These are phyloP conservation scores for Coelopa pilipes DNA, from an alignment of 2,888 invertebrate genomes.

Conservation along the genomic window DNA sequence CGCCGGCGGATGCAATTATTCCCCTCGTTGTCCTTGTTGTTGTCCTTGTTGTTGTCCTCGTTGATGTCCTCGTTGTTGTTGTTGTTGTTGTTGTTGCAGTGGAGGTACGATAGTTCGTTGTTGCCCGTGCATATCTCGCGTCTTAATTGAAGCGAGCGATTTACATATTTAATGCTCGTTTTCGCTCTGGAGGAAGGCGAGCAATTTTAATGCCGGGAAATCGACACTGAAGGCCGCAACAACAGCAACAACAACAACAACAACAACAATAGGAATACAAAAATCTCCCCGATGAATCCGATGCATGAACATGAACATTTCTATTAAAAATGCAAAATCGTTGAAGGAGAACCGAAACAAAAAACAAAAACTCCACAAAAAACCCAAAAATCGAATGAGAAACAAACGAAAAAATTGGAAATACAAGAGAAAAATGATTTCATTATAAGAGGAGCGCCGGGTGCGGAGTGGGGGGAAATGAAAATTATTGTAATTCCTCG, in stretches of 20 bases:
- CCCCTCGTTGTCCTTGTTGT: too few species aligned
- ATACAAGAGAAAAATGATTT: too few species aligned
- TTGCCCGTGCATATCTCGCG: not conserved
- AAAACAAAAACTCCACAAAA: too few species aligned
- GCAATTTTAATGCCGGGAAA: not conserved
- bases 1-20: too few species aligned
- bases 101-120: not conserved
- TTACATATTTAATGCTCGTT: not conserved
- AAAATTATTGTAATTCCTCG: too few species aligned
- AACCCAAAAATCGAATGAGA: too few species aligned
- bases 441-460: too few species aligned
- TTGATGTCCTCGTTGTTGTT: not conserved
- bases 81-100: not conserved
- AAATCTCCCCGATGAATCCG: not conserved
- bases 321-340: too few species aligned
- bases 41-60: too few species aligned
- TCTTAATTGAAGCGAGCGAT: slow-evolving; percentile 1
- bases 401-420: too few species aligned
- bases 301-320: not conserved
- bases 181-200: not conserved
- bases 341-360: too few species aligned
- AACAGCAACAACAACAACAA: not conserved
- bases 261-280: not conserved
- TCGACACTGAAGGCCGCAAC: not conserved
- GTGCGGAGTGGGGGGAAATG: too few species aligned